phyloP scores from a whole-genome alignment of 2,113 vertebrate species.

The Pipra filicauda region DNA sequence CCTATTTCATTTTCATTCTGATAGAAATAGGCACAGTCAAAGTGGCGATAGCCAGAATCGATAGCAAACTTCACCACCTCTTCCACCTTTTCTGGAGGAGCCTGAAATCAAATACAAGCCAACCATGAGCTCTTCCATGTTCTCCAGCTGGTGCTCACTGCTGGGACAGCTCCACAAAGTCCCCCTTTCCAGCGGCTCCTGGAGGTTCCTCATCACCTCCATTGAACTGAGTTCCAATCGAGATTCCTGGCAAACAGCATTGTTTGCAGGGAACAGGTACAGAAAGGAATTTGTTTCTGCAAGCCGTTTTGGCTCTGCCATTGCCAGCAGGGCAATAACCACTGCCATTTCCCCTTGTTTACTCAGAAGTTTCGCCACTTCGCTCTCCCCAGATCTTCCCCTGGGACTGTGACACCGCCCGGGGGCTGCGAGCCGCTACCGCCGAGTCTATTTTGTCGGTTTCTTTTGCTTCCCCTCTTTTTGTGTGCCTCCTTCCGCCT shows the following conservation, averaged over 20 bases:
- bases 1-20: slow-evolving; percentile 82
- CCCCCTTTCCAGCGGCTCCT: neutral
- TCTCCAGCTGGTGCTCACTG: rapidly evolving
- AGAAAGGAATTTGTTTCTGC: neutral
- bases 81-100: slow-evolving; percentile 65
- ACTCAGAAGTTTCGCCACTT: neutral
- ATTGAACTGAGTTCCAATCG: rapidly evolving
- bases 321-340: neutral
- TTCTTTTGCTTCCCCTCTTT: neutral
- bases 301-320: rapidly evolving
- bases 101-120: slow-evolving; percentile 48
- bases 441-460: rapidly evolving
- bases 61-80: slow-evolving; percentile 79
- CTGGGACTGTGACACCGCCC: rapidly evolving
- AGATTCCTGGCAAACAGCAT: too few relatives aligned
- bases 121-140: rapidly evolving
- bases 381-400: neutral
- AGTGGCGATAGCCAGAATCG: slow-evolving; percentile 76
- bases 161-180: rapidly evolving
- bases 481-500: too few relatives aligned
- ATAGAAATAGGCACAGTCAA: slow-evolving; percentile 79
- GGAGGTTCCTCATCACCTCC: neutral
- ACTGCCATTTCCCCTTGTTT: rapidly evolving
- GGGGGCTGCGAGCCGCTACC: rapidly evolving
- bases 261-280: neutral